phyloP scores from a whole-genome alignment of 2,797 vertebrate genomes.

The Coregonus ussuriensis region DNA sequence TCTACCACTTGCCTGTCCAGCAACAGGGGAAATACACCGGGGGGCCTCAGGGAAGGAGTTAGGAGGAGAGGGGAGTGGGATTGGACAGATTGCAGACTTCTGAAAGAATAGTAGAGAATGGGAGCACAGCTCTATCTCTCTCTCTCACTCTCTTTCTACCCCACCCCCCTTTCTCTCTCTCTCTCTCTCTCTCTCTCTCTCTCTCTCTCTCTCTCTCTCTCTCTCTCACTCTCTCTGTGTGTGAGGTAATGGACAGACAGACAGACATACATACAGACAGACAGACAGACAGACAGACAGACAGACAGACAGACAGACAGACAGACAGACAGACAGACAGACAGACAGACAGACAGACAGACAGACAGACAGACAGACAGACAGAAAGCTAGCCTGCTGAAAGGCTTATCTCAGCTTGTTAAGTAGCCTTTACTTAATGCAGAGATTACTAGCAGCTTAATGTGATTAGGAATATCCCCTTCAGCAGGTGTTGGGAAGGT shows the following conservation, averaged over 20 bases:
- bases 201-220: background rate
- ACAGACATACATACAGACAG: constrained; percentile 1
- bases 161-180: background rate
- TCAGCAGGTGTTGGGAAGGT: background rate
- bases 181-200: background rate
- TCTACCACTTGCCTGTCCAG: background rate
- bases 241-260: constrained; percentile 32
- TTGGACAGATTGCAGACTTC: background rate
- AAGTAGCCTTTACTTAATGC: constrained; percentile 9
- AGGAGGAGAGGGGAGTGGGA: background rate
- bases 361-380: background rate
- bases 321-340: no score
- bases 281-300: no score
- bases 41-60: background rate
- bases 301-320: no score
- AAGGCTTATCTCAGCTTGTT: constrained; percentile 22
- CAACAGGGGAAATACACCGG: background rate
- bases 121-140: background rate
- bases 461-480: background rate
- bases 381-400: background rate
- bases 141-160: no score
- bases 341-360: no score
- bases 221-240: background rate
- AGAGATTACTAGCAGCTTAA: background rate
- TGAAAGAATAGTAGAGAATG: constrained; percentile 20